These are phyloP conservation scores for Amazona finschi DNA, from an alignment of 2,797 vertebrate species.

Conservation along the genomic window DNA sequence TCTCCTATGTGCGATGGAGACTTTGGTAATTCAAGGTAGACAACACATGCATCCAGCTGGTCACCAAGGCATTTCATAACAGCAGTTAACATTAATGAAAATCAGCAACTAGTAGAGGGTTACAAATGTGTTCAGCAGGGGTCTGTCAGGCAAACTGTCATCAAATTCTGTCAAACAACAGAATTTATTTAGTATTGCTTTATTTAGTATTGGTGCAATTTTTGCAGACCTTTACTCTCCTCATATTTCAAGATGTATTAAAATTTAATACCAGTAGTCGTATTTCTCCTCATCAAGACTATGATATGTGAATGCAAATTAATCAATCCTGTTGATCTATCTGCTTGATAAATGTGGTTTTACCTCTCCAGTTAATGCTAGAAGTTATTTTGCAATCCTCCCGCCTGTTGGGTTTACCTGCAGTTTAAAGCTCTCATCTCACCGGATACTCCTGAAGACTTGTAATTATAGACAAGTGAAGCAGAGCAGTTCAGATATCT, in stretches of 20 bases:
- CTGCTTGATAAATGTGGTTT: background rate
- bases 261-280: background rate
- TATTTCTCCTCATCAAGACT: background rate
- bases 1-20: rapidly evolving
- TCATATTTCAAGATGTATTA: background rate
- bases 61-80: background rate
- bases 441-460: background rate
- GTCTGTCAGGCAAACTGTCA: background rate
- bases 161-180: background rate
- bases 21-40: background rate
- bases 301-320: background rate
- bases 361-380: background rate
- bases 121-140: background rate
- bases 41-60: background rate
- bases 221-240: background rate
- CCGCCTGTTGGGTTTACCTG: background rate
- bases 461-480: background rate
- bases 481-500: background rate
- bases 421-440: background rate
- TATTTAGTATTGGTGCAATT: background rate
- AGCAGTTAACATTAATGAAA: background rate
- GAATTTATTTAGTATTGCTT: background rate
- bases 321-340: background rate
- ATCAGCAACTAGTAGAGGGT: background rate
- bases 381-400: background rate